These are phyloP conservation scores for Erithacus rubecula DNA, from an alignment of 2,797 vertebrate genomes.

Conservation along the genomic window DNA sequence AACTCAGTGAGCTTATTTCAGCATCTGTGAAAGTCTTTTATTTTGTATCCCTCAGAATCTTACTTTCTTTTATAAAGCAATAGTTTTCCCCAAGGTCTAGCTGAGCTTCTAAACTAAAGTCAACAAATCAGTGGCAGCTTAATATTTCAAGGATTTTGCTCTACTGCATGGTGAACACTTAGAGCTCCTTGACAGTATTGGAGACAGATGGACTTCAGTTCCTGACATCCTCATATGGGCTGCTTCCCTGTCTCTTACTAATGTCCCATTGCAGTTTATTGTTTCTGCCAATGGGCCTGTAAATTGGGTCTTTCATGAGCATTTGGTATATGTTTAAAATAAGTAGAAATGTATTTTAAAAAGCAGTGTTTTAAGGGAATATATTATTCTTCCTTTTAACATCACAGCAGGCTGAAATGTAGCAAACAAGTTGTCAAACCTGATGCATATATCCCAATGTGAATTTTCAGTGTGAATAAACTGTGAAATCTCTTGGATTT, in stretches of 20 bases:
- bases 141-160: not conserved
- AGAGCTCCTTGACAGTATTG: not conserved
- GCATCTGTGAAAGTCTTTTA: not conserved
- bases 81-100: not conserved
- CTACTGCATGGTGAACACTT: not conserved
- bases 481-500: constrained; percentile 49
- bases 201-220: not conserved
- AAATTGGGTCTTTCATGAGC: not conserved
- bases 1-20: not conserved
- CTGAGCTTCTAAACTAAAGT: not conserved
- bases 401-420: constrained; percentile 39
- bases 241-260: not conserved
- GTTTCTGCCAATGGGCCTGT: not conserved
- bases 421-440: constrained; percentile 66
- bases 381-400: constrained; percentile 16
- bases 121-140: not conserved
- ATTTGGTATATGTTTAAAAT: not conserved
- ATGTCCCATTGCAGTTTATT: not conserved
- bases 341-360: not conserved
- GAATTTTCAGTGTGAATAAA: constrained; percentile 65
- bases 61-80: not conserved
- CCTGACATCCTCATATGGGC: not conserved
- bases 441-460: constrained; percentile 36
- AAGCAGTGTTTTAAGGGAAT: constrained; percentile 10
- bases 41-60: not conserved